A percentile compares a stretch with the other conserved stretches of the same genome.
These are phyloP conservation scores for Microtus montanus DNA, from an alignment of 2,113 vertebrate genomes.

Conservation along the genomic window DNA sequence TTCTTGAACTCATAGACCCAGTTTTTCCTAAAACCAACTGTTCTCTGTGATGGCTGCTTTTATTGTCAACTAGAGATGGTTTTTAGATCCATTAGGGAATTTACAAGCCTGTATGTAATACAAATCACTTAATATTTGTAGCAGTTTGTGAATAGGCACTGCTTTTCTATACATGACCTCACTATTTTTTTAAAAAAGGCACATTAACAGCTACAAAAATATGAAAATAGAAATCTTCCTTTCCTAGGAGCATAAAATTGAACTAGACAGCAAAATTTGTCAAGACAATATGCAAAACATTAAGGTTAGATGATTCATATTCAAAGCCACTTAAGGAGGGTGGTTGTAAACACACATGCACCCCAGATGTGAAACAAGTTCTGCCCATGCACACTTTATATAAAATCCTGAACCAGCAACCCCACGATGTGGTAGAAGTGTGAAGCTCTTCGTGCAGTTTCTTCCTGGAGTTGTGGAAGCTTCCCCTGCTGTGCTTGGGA, in stretches of 20 bases:
- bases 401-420: constrained; percentile 31
- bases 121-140: constrained; percentile 27
- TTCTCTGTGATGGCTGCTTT: neutral
- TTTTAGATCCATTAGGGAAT: neutral
- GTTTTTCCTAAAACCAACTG: neutral
- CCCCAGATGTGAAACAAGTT: constrained; percentile 1
- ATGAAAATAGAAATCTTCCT: constrained; percentile 28
- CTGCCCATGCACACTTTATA: neutral
- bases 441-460: constrained; percentile 13
- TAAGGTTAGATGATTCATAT: constrained; percentile 10
- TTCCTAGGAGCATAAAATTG: constrained; percentile 24
- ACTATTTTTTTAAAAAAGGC: neutral
- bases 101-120: neutral
- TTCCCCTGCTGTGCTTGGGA: neutral
- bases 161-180: constrained; percentile 43
- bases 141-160: neutral
- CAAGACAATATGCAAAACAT: neutral
- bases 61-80: neutral
- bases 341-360: constrained; percentile 28
- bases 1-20: neutral
- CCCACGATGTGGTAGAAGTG: neutral
- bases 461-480: neutral
- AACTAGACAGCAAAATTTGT: constrained; percentile 33
- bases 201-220: constrained; percentile 28
- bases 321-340: neutral